Evolutionary conservation across 2,888 invertebrate genomes (phyloP).

Genomic region (Thelaira solivaga): DNA sequence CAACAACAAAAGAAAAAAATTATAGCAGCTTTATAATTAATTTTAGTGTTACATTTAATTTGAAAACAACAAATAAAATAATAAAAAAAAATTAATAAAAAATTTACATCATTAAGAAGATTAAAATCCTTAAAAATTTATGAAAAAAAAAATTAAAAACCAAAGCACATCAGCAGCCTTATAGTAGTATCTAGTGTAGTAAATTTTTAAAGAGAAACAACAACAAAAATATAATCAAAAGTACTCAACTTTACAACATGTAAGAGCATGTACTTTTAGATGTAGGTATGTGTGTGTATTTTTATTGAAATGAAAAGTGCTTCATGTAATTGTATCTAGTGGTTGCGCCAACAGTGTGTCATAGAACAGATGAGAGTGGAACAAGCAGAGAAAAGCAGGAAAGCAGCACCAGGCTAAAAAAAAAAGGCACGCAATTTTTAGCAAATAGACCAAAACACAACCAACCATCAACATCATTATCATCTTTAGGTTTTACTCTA

Average conservation of each 20-base stretch:
- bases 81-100: not conserved
- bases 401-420: too few relatives aligned
- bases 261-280: too few relatives aligned
- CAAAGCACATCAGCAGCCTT: not conserved
- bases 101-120: not conserved
- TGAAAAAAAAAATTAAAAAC: constrained; percentile 17
- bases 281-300: too few relatives aligned
- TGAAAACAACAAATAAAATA: not conserved
- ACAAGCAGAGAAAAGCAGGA: not conserved
- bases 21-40: too few relatives aligned
- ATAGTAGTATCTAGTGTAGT: not conserved
- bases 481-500: not conserved
- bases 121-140: constrained; percentile 1
- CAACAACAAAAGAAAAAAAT: not conserved
- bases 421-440: constrained; percentile 11
- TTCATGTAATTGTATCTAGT: constrained; percentile 27
- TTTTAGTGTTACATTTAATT: too few relatives aligned
- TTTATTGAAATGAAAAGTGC: constrained; percentile 30
- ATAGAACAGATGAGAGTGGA: constrained; percentile 14
- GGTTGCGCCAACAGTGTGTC: constrained; percentile 10
- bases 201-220: too few relatives aligned
- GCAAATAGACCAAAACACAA: constrained; percentile 8
- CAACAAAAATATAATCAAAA: not conserved
- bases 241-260: not conserved
- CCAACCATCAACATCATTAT: not conserved